A percentile compares a stretch with the other conserved stretches of the same genome.
Conservation (phyloP, 2,888 invertebrate species). For the Aphrophora alni region DNA sequence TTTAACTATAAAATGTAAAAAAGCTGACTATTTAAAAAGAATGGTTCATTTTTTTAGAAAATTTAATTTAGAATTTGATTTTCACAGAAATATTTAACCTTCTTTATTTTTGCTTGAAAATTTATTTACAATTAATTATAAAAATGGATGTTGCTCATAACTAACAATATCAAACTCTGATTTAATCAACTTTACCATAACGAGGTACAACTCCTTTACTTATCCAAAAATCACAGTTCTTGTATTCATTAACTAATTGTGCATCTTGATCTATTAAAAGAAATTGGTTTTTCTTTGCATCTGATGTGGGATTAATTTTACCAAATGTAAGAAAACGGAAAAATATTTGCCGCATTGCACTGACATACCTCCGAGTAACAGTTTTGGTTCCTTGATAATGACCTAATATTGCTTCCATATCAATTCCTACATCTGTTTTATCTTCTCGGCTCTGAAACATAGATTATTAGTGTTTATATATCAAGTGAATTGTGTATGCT, state of each 20-base stretch:
- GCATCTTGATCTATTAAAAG: constrained; percentile 76
- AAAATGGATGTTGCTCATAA: not conserved
- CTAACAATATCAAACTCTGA: not conserved
- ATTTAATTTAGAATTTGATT: not conserved
- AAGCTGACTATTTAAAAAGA: not conserved
- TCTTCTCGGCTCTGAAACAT: constrained; percentile 45
- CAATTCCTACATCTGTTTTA: constrained; percentile 68
- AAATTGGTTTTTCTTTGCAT: constrained; percentile 59
- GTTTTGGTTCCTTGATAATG: constrained; percentile 74
- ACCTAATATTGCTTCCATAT: constrained; percentile 80
- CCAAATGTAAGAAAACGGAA: constrained; percentile 83
- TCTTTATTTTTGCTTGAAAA: not conserved
- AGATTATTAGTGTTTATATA: constrained; percentile 9
- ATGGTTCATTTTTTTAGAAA: not conserved
- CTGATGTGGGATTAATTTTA: constrained; percentile 64
- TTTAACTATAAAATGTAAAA: not conserved
- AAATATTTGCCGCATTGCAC: constrained; percentile 82
- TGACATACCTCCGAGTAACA: constrained; percentile 75
- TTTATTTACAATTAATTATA: not conserved
- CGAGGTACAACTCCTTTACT: constrained; percentile 74
- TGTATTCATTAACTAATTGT: constrained; percentile 67
- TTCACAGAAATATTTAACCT: not conserved
- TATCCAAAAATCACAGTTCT: constrained; percentile 80
- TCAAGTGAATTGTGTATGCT: too few relatives aligned
- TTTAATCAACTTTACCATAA: constrained; percentile 78